Percentiles rank a stretch among this genome's conserved stretches.
Conservation (phyloP, 2,113 vertebrate species). For the Myiagra hebetior region DNA sequence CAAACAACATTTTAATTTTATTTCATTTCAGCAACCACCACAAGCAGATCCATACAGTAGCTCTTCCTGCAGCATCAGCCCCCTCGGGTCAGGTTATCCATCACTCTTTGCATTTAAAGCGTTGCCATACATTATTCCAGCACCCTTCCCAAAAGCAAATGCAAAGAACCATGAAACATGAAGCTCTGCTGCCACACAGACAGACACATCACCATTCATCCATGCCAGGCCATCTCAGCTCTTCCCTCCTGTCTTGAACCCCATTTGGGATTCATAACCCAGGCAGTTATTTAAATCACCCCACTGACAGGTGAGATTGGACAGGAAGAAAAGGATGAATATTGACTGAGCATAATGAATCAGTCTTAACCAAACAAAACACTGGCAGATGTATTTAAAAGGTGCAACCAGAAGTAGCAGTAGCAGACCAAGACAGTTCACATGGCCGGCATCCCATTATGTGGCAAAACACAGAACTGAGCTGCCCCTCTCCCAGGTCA, state of each 20-base stretch:
- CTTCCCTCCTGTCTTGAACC: not conserved
- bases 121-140: not conserved
- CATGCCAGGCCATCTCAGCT: not conserved
- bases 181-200: not conserved
- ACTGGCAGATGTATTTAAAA: not conserved
- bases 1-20: conserved; percentile 3
- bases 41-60: not conserved
- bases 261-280: not conserved
- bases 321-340: not conserved
- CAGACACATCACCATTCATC: not conserved
- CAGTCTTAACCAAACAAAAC: not conserved
- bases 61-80: not conserved
- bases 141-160: not conserved
- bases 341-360: not conserved
- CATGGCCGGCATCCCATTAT: fast-evolving
- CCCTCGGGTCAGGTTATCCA: not conserved
- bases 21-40: not conserved
- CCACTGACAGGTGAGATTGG: not conserved
- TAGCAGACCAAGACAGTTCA: not conserved
- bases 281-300: not conserved
- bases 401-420: not conserved
- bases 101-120: not conserved
- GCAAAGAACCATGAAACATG: not conserved
- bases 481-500: not conserved
- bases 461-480: not conserved